Base-by-base conservation (phyloP, 2,888 invertebrate species). In the Eurytoma californica region DNA sequence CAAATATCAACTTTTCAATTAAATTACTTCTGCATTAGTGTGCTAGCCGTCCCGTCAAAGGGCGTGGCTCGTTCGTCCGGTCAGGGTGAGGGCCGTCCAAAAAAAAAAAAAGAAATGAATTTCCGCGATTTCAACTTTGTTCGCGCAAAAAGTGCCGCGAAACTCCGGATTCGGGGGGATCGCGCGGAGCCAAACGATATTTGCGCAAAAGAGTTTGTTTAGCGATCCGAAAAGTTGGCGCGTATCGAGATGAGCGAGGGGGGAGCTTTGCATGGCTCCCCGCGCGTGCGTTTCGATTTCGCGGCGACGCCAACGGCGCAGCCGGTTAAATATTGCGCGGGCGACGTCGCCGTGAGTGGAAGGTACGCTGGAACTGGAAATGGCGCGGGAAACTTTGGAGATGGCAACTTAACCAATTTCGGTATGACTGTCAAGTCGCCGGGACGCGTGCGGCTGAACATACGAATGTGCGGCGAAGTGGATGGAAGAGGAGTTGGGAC, bases 391-490 rank as follows among this genome's bases (percentile, higher is more conserved):
- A 72, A 78, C 69, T 70, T 69, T 20, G 57, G 28, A 58, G 24
- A 63, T 28, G 79, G 80, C 80, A 83, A 82, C 84, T 84, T 81
- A 80, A 82, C 75, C 82, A 86, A 85, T 79, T 79, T 74, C 63
- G 69, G 85, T 82, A 85, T 86, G 84, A 85, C 83, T 82, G 85
- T 83, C 84, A 83, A 81, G 74, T 65, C 63, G 67, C 1, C 14
- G 13, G 47, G 20, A n/a, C 47, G 51, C 14, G 7, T 20, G 66
- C n/a, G 49, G 58, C 16, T 24, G 66, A 47, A 60, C 51, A 30
- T 53, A 12, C 72, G 61, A 61, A 65, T 72, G 13, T 20, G 24
- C 20, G 39, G 39, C 9, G 30, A 14, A 63, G 16, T 9, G 28
- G 47, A 20, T 18, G 63, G n/a, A 60, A 65, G 49, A 13, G 53